Percentiles rank a stretch among this genome's conserved stretches.
These are phyloP conservation scores for Allygus modestus DNA, from an alignment of 2,888 invertebrate species.

Conservation along the genomic window DNA sequence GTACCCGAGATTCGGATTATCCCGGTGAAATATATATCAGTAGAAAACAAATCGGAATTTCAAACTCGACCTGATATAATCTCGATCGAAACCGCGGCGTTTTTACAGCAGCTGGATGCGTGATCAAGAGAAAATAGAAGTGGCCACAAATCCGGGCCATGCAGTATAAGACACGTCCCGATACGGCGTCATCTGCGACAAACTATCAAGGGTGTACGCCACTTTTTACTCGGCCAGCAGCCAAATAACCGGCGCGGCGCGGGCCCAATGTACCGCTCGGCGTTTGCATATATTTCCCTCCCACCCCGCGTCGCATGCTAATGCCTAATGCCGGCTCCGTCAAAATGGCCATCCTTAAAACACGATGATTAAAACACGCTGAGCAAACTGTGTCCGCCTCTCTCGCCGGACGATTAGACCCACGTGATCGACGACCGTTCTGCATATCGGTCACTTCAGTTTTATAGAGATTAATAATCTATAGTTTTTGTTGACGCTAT, in stretches of 20 bases:
- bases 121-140: not conserved
- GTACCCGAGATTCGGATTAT: too few species aligned
- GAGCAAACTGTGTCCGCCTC: not conserved
- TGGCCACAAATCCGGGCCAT: conserved; percentile 6
- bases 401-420: not conserved
- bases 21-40: too few species aligned
- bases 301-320: conserved; percentile 13
- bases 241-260: conserved; percentile 1
- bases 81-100: not conserved
- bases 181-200: conserved; percentile 35
- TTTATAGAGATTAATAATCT: too few species aligned
- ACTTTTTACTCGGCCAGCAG: conserved; percentile 17
- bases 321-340: not conserved
- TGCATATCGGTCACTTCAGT: too few species aligned
- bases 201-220: conserved; percentile 13
- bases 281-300: conserved; percentile 44
- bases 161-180: conserved; percentile 15
- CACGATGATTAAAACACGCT: conserved; percentile 17
- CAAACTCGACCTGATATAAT: not conserved
- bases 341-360: conserved; percentile 17
- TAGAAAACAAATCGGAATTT: not conserved
- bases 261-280: too few species aligned
- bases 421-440: not conserved
- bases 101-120: not conserved
- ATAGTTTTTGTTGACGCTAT: too few species aligned